Conservation (phyloP, 2,113 vertebrate genomes). For the Heterotilapia buettikoferi region DNA sequence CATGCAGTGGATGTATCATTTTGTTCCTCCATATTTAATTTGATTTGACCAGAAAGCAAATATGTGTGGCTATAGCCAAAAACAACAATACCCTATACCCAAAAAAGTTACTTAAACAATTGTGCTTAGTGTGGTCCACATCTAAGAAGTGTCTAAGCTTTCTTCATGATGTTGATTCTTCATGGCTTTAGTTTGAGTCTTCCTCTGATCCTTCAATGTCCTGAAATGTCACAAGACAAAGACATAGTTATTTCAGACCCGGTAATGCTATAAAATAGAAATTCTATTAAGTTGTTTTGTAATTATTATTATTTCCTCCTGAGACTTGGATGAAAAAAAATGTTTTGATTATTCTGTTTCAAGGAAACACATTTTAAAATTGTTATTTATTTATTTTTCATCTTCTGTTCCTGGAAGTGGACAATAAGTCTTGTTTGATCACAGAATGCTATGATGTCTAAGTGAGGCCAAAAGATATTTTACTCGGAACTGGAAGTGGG, state of each 20-base stretch:
- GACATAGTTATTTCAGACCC: background rate
- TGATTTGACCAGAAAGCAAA: background rate
- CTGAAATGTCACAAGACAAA: conserved; percentile 41
- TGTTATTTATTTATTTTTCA: background rate
- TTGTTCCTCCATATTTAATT: background rate
- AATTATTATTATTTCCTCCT: background rate
- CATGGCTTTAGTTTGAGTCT: conserved; percentile 43
- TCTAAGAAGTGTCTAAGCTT: background rate
- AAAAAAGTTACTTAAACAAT: background rate
- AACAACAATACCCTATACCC: background rate
- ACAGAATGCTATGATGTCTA: background rate
- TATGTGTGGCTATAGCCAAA: background rate
- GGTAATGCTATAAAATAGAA: background rate
- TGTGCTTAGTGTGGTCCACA: background rate
- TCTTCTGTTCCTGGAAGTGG: background rate
- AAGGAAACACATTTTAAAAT: background rate
- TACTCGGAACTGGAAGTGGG: background rate
- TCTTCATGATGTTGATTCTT: background rate
- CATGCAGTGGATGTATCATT: background rate
- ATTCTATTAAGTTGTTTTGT: background rate
- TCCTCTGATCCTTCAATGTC: conserved; percentile 63
- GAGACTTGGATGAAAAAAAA: background rate
- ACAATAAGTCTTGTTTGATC: background rate
- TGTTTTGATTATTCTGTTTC: background rate
- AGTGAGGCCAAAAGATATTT: background rate